Base-by-base conservation (phyloP, 2,113 vertebrate species). In the Carlito syrichta region DNA sequence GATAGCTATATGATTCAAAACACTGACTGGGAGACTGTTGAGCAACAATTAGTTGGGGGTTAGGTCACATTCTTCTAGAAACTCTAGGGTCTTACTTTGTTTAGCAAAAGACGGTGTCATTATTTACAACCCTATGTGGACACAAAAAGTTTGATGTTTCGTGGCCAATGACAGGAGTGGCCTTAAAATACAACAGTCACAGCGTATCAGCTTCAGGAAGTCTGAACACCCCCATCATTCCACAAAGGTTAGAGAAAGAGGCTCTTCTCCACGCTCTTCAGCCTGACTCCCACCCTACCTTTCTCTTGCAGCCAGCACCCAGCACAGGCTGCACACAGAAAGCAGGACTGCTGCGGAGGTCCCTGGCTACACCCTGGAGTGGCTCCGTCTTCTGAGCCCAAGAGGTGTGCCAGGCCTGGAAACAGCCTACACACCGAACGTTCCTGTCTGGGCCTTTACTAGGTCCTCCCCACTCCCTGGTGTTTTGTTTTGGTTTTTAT, bases 401-500 rank as follows among this genome's bases (percentile, higher is more conserved):
- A 62, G 89, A 52, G 35, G 77, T 0, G 0, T 94, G 20, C 35
- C 84, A 95, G 76, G 19, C 4, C 12, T 97, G 89, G 32, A 93
- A 92, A 89, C 91, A 79, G 40, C 19, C 27, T 45, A 76, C 4
- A 73, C 83, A 97, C 91, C 89, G 63, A 91, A 96, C 14, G 66
- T 93, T 96, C 89, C 90, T 43, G 85, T 93, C 87, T 50, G 32
- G 62, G 86, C 69, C 91, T 96, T 94, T 63, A 54, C 78, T 71
- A n/a, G 86, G 77, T 91, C 77, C 66, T 95, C 71, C 84, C 95
- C 56, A 74, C 62, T 88, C 69, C 23, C 62, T 89, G 50, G 66
- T 50, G 27, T 12, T 0, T 35, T 17, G 25, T 91, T 20, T 91
- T 52, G 2, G 0, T 1, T 38, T 20, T 22, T 52, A 69, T 1